Percentiles rank a stretch among this genome's conserved stretches.
phyloP scores from a whole-genome alignment of 1,140 invertebrate species.

The Drosophila auraria region DNA sequence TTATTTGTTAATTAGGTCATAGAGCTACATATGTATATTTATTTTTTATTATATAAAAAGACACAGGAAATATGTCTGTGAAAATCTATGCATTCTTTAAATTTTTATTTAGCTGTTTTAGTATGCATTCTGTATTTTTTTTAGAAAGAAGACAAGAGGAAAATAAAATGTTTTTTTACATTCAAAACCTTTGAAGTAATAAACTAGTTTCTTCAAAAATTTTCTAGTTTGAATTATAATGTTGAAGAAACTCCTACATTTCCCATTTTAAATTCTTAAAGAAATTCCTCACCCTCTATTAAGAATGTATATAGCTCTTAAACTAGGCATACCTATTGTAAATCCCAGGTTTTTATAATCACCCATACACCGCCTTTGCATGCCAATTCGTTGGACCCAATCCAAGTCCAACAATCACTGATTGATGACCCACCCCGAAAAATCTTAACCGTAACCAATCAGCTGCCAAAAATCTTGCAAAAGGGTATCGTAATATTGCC shows the following conservation, averaged over 20 bases:
- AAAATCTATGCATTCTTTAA: too few relatives aligned
- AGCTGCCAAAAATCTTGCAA: constrained; percentile 35
- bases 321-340: background rate
- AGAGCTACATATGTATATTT: background rate
- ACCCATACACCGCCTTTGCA: background rate
- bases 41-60: background rate
- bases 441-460: constrained; percentile 34
- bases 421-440: constrained; percentile 23
- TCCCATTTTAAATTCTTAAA: background rate
- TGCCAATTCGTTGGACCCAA: background rate
- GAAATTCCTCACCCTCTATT: background rate
- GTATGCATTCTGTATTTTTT: too few relatives aligned
- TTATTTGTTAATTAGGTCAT: background rate
- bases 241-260: background rate
- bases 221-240: background rate
- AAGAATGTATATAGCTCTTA: background rate
- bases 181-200: background rate
- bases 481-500: constrained; percentile 31
- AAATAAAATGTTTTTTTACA: too few relatives aligned
- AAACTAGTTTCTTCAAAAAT: background rate
- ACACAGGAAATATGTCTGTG: too few relatives aligned
- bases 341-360: constrained; percentile 4
- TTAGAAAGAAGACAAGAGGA: too few relatives aligned
- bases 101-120: too few relatives aligned
- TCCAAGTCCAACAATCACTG: constrained; percentile 29